Conservation (phyloP, 2,113 vertebrate genomes). For the Xenopus laevis region DNA sequence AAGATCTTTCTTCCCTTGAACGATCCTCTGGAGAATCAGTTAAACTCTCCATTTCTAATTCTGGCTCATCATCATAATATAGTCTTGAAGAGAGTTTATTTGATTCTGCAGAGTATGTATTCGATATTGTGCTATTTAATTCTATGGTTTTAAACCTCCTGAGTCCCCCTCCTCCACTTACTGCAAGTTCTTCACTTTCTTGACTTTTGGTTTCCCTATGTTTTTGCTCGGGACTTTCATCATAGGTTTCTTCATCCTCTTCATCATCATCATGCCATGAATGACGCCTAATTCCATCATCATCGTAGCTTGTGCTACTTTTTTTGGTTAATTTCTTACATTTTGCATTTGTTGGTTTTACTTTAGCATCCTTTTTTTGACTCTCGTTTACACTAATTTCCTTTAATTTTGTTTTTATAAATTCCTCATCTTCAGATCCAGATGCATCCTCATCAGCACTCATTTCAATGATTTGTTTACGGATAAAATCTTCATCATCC, state of each 20-base stretch:
- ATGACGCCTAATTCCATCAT: slow-evolving; percentile 73
- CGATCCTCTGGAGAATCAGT: slow-evolving; percentile 92
- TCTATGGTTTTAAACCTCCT: slow-evolving; percentile 82
- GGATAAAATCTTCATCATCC: slow-evolving; percentile 91
- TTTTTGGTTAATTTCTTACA: slow-evolving; percentile 62
- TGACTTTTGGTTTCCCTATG: slow-evolving; percentile 77
- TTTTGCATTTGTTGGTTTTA: slow-evolving; percentile 61
- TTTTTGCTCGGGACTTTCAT: slow-evolving; percentile 72
- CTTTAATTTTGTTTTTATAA: slow-evolving; percentile 70
- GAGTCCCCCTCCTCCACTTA: slow-evolving; percentile 67
- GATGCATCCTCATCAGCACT: slow-evolving; percentile 82
- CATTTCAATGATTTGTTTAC: slow-evolving; percentile 89
- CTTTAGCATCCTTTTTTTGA: slow-evolving; percentile 63
- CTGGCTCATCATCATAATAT: slow-evolving; percentile 81
- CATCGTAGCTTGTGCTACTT: slow-evolving; percentile 73
- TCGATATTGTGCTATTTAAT: slow-evolving; percentile 75
- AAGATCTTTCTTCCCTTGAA: slow-evolving; percentile 91
- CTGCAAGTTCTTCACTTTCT: slow-evolving; percentile 67
- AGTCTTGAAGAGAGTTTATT: slow-evolving; percentile 71
- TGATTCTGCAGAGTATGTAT: slow-evolving; percentile 64
- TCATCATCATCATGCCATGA: slow-evolving; percentile 69
- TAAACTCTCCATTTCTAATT: slow-evolving; percentile 89
- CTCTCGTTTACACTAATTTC: slow-evolving; percentile 59
- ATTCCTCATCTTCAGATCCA: slow-evolving; percentile 80
- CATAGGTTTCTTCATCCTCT: slow-evolving; percentile 56